Base-by-base conservation (phyloP, 2,888 invertebrate species). In the Lumbricus terrestris region DNA sequence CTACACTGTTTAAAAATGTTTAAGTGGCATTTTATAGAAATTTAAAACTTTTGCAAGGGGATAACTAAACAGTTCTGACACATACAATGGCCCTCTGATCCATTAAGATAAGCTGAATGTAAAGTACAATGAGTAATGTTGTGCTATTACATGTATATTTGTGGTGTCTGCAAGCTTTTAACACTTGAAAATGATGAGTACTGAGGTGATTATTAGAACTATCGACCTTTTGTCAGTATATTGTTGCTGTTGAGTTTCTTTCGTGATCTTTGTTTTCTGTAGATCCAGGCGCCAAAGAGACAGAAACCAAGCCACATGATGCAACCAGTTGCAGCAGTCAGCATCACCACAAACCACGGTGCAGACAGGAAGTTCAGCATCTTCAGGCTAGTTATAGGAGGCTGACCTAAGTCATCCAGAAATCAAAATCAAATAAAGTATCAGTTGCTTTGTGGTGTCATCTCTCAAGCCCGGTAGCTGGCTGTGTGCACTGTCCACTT, bases 281-380 rank as follows among this genome's bases (percentile, higher is more conserved):
- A 37, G 85, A 34, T 29, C 34, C 85, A 34, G 35, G 37, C 85
- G 23, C 85, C 34, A 85, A 85, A 35, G 37, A 85, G 85, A 85
- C 85, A 85, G 85, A 85, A 23, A 23, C 85, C 85, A 35, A 85
- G 85, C 85, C 85, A 85, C 85, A 85, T 85, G 35, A 85, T 37
- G 18, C 34, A 37, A 0, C 35, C 85, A 37, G 85, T 85, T 85
- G 85, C 85, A 35, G 37, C 37, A 6, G 85, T 37, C 35, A 85
- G 85, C 85, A 37, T 37, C 85, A 85, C 37, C 35, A 85, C 85
- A 85, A 85, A 34, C 85, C 85, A 85, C 1, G 85, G 23, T 15
- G 16, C 37, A 34, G 85, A 85, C 85, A 85, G 37, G 35, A 34
- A 37, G 85, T 15, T 6, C 85, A 85, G 35, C 34, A 20, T 4